Conservation (phyloP, 2,113 vertebrate genomes). For the Sylvicapra grimmia region DNA sequence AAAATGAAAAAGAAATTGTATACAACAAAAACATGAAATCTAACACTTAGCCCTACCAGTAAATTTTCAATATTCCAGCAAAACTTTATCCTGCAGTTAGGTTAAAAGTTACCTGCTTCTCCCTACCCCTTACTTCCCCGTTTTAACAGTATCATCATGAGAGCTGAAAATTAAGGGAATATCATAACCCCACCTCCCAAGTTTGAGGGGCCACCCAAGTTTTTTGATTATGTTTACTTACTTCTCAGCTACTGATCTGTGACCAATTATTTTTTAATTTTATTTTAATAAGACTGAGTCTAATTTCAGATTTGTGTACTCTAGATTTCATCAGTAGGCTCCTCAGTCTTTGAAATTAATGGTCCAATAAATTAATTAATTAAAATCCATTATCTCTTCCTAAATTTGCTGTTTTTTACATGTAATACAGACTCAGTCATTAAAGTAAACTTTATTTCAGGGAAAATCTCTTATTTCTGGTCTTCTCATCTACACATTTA, state of each 20-base stretch:
- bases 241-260: neutral
- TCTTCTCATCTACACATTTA: neutral
- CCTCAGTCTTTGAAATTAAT: neutral
- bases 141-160: neutral
- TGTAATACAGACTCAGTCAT: neutral
- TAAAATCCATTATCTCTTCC: neutral
- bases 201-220: neutral
- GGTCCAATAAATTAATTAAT: neutral
- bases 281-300: neutral
- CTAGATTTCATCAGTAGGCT: neutral
- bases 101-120: neutral
- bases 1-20: neutral
- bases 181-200: neutral
- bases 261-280: neutral
- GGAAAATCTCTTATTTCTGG: neutral
- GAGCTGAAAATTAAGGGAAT: neutral
- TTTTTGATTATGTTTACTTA: neutral
- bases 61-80: neutral
- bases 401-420: conserved; percentile 9
- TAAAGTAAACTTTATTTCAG: neutral
- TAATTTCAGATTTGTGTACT: neutral
- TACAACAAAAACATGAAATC: neutral
- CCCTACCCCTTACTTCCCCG: neutral
- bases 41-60: neutral
- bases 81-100: neutral